phyloP scores from a whole-genome alignment of 2,888 invertebrate species.

The Coecobrya sp. region DNA sequence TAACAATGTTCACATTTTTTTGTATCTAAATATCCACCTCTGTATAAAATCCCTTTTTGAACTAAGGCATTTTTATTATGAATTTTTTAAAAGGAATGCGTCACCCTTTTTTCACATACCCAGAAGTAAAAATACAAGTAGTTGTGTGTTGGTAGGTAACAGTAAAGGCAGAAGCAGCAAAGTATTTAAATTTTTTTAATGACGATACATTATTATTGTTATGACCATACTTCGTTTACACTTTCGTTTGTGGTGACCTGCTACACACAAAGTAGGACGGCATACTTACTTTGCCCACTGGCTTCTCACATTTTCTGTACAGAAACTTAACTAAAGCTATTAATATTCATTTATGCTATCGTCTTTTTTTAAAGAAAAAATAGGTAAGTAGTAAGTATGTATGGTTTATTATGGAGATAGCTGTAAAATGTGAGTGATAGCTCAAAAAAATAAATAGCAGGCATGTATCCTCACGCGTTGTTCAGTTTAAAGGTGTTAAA shows the following conservation, averaged over 20 bases:
- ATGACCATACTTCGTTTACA: not conserved
- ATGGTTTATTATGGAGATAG: no score
- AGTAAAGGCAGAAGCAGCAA: not conserved
- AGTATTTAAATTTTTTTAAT: slow-evolving; percentile 36
- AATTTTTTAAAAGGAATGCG: not conserved
- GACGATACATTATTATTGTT: not conserved
- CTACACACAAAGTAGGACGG: slow-evolving; percentile 63
- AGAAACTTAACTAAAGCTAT: no score
- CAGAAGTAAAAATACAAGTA: not conserved
- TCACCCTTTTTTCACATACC: not conserved
- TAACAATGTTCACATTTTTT: slow-evolving; percentile 7
- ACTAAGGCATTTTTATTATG: not conserved
- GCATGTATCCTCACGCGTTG: no score
- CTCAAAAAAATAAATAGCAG: no score
- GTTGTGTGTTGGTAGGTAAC: not conserved
- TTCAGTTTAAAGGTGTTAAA: no score
- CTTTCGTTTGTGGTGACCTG: not conserved
- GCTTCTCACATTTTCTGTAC: not conserved
- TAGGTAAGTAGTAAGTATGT: no score
- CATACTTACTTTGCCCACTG: slow-evolving; percentile 18
- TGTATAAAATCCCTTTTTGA: not conserved
- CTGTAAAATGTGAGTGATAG: no score
- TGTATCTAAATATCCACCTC: not conserved
- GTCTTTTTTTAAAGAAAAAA: no score
- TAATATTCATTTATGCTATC: no score